Evolutionary conservation across 2,113 vertebrate genomes (phyloP).

Genomic region (Sceloporus tristichus): DNA sequence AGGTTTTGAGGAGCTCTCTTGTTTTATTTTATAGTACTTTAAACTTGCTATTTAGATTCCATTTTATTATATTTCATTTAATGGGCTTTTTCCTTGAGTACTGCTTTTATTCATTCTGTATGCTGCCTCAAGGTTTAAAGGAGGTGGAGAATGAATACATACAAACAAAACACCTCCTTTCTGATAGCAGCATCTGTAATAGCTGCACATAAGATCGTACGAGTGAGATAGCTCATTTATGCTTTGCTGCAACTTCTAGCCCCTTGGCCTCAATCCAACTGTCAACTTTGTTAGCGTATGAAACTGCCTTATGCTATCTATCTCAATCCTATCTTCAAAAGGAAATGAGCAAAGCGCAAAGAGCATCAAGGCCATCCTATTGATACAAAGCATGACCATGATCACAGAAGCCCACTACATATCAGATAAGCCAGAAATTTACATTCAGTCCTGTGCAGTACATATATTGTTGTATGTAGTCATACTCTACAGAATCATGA

Average conservation of each 20-base stretch:
- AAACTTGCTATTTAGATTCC: not conserved
- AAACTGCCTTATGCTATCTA: not conserved
- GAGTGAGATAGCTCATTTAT: slow-evolving; percentile 47
- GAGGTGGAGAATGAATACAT: not conserved
- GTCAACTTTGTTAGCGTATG: not conserved
- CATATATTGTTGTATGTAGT: too few species aligned
- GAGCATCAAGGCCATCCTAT: not conserved
- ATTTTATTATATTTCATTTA: not conserved
- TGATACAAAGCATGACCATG: not conserved
- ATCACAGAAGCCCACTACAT: not conserved
- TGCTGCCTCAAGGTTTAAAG: not conserved
- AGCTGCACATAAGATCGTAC: slow-evolving; percentile 20
- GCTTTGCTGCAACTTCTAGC: not conserved
- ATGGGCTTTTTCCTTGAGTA: not conserved
- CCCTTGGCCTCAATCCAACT: too few species aligned
- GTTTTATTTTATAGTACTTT: not conserved
- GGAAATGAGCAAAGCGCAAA: not conserved
- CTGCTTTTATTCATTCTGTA: not conserved
- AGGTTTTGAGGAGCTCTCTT: not conserved
- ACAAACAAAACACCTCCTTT: slow-evolving; percentile 53
- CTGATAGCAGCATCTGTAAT: slow-evolving; percentile 63
- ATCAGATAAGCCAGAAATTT: not conserved
- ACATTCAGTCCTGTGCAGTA: too few species aligned
- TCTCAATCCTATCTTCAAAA: too few species aligned
- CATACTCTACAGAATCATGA: too few species aligned